Percentiles rank a stretch among this genome's conserved stretches.
These are phyloP conservation scores for Enteromius afrohamiltoni DNA, from an alignment of 2,797 vertebrate species.

Conservation along the genomic window DNA sequence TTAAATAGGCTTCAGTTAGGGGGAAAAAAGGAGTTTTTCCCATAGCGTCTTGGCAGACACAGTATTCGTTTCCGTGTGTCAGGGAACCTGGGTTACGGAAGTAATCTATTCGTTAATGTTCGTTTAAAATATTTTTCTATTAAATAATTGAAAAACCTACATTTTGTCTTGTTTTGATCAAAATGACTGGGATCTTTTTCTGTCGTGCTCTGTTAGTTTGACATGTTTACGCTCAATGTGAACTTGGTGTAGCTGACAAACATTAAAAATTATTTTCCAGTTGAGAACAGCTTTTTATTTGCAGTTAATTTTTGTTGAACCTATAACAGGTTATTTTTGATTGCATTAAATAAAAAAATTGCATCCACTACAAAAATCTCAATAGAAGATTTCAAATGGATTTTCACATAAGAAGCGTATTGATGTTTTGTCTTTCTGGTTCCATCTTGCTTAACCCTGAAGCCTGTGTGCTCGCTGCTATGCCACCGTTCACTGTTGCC, in stretches of 20 bases:
- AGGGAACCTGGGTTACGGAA: too few relatives aligned
- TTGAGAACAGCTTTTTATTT: neutral
- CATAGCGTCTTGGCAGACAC: too few relatives aligned
- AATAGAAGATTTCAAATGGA: neutral
- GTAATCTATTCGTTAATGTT: neutral
- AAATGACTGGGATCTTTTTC: neutral
- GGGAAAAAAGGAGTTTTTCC: too few relatives aligned
- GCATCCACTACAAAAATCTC: neutral
- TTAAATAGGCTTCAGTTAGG: too few relatives aligned
- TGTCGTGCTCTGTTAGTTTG: neutral
- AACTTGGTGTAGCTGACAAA: neutral
- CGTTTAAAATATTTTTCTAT: neutral
- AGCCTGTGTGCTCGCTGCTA: slow-evolving; percentile 56
- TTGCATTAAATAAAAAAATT: neutral
- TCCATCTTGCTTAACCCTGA: slow-evolving; percentile 29
- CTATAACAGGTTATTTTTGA: neutral
- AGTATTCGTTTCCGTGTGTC: too few relatives aligned
- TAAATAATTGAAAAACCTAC: neutral
- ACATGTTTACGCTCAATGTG: neutral
- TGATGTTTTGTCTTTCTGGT: slow-evolving; percentile 42
- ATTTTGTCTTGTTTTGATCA: neutral
- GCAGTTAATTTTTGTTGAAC: neutral
- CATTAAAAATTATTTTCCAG: neutral
- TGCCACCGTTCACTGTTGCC: slow-evolving; percentile 69
- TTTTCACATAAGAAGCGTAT: slow-evolving; percentile 23